Evolutionary conservation across 2,797 vertebrate genomes (phyloP), one percentile per base, ranked within the genome.

Genomic region (Paguma larvata): DNA sequence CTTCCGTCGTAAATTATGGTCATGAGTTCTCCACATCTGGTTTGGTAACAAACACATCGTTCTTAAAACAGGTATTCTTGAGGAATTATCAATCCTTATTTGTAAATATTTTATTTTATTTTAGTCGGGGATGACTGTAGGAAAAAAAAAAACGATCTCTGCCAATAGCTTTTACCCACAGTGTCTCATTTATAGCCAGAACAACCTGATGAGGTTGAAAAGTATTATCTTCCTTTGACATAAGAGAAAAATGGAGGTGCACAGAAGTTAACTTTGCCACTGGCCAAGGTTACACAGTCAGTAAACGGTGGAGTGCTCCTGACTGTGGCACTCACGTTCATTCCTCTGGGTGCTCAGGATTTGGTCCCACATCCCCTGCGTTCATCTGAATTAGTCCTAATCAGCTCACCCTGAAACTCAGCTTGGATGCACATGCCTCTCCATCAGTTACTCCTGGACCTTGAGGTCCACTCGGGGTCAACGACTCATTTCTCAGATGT

Each of bases 101-200:
- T 84, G 27, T 63, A 46, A 89, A 93, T n/a, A 84, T 53, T 94
- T 90, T 80, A 53, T 25, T 77, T 86, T 53, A 91, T 89, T 11
- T 79, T 62, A 82, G 53, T n/a, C 67, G 18, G 13, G n/a, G 7
- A 65, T 86, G 38, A 72, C 13, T 84, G 5, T 56, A 41, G 21
- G 63, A 11, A 30, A 48, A 62, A 53, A 18, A n/a, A 19, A 59
- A 56, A 4, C 7, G 73, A 2, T 13, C 38, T 88, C 56, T 32
- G 1, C 14, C 59, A 90, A 59, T 77, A 73, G 13, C 12, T 3
- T 75, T 79, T 91, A 70, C 1, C n/a, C 32, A 59, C 12, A 16
- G 23, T 86, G 23, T 62, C 70, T 87, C 30, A 70, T 41, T 65
- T 68, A 92, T 65, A 4, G 32, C 27, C 62, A 85, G 32, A 94